A percentile compares a stretch with the other conserved stretches of the same genome.
phyloP scores from a whole-genome alignment of 2,888 invertebrate species.

The Agonopterix alstromeriana region DNA sequence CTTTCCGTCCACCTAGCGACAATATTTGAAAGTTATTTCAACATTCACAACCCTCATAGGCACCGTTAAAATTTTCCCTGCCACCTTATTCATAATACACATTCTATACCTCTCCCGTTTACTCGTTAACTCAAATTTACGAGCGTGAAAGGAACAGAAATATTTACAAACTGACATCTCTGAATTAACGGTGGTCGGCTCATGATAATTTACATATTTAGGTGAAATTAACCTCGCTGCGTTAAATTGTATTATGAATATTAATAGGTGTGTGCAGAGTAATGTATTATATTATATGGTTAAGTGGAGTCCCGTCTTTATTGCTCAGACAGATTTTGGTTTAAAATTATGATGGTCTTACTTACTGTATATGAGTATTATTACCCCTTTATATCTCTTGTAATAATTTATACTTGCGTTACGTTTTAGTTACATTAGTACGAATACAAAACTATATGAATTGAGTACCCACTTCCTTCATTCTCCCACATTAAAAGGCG shows the following conservation, averaged over 20 bases:
- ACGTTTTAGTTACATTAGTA: too few relatives aligned
- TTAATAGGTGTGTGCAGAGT: slow-evolving; percentile 61
- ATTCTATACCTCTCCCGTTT: slow-evolving; percentile 37
- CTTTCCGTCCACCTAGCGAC: slow-evolving; percentile 76
- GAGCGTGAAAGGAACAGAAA: slow-evolving; percentile 39
- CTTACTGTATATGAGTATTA: too few relatives aligned
- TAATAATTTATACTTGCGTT: too few relatives aligned
- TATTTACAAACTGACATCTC: slow-evolving; percentile 71
- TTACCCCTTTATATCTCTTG: too few relatives aligned
- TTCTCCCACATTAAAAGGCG: too few relatives aligned
- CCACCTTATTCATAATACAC: slow-evolving; percentile 74
- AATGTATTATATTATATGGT: slow-evolving; percentile 54
- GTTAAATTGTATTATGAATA: slow-evolving; percentile 77
- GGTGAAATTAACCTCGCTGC: slow-evolving; percentile 75
- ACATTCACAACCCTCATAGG: slow-evolving; percentile 77
- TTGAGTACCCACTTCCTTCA: too few relatives aligned
- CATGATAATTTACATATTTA: slow-evolving; percentile 79
- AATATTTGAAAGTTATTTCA: slow-evolving; percentile 78
- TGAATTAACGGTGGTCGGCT: slow-evolving; percentile 75
- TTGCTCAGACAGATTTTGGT: slow-evolving; percentile 60
- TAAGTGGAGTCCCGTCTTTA: slow-evolving; percentile 46
- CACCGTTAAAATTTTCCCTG: slow-evolving; percentile 76
- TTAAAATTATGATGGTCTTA: slow-evolving; percentile 19
- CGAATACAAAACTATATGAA: too few relatives aligned
- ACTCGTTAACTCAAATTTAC: slow-evolving; percentile 13